Conservation (phyloP, 2,888 invertebrate genomes). For the Pseudococcus jackbeardsleyi region DNA sequence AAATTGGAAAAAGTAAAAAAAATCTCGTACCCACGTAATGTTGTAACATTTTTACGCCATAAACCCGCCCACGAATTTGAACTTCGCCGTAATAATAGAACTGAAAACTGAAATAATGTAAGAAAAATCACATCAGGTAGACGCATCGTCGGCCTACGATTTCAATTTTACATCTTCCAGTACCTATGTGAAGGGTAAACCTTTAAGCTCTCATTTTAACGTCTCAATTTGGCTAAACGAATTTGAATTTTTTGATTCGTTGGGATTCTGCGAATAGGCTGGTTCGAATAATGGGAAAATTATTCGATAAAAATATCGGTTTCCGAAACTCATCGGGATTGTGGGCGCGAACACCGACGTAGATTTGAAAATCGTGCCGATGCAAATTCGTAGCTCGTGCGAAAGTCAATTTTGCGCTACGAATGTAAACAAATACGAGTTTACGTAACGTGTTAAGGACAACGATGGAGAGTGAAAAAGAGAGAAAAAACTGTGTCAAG, state of each 20-base stretch:
- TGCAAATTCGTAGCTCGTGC: neutral
- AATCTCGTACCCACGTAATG: too few species aligned
- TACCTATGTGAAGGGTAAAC: neutral
- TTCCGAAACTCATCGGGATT: neutral
- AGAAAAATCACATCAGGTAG: neutral
- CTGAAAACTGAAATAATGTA: neutral
- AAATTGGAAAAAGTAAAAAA: neutral
- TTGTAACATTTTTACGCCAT: neutral
- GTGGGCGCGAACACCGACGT: neutral
- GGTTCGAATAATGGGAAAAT: slow-evolving; percentile 26
- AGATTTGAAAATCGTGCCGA: neutral
- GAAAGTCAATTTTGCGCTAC: neutral
- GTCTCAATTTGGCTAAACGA: neutral
- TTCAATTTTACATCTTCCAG: neutral
- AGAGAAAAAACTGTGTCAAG: slow-evolving; percentile 38
- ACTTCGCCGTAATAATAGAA: neutral
- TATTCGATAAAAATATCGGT: slow-evolving; percentile 44
- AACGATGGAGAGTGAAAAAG: too few species aligned
- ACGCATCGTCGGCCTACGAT: neutral
- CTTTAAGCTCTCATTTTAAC: neutral
- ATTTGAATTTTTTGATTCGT: neutral
- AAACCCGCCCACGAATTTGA: neutral
- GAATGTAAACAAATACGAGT: neutral
- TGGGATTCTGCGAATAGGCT: neutral
- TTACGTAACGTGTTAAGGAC: slow-evolving; percentile 42